Base-by-base conservation (phyloP, 2,888 invertebrate species). In the Drosophila paracracens region DNA sequence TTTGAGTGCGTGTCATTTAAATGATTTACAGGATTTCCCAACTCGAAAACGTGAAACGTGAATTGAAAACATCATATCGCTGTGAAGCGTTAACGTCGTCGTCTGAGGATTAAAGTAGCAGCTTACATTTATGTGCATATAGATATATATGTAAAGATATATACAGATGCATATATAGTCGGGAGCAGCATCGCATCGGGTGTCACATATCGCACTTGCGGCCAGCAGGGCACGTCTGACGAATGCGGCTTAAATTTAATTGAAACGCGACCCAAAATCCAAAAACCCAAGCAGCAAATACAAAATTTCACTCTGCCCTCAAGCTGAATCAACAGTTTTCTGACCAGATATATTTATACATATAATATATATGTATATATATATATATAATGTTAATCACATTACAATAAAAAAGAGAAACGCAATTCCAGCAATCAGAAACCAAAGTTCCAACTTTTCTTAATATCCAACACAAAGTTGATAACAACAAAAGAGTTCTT, bases 161-260 rank as follows among this genome's bases (percentile, higher is more conserved):
- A 36, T 38, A 38, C 54, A 36, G 6, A 8, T 56, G 27, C 27
- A 57, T 40, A 56, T 43, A 46, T 54, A 48, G n/a, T 50, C 53
- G 25, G 48, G 70, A 53, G 53, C 59, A 67, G 53, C 67, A 66
- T 71, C 66, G 69, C 61, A 40, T 36, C 70, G 46, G 46, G 46
- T 46, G 46, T 68, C 73, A 74, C 29, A 78, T 78, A 77, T 84
- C 83, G 71, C 76, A 72, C 40, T 67, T 83, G 83, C 69, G 86
- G 86, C 78, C 72, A 65, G 78, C 54, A 70, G 63, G 83, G 71
- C 83, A 84, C 83, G 83, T 84, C 80, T 76, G 76, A 67, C 53
- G 70, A 73, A 70, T 78, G 75, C 75, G 88, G 88, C 84, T 88
- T 86, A 88, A 77, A 83, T 75, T 88, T 82, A 89, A 89, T 89